Percentiles rank a stretch among this genome's conserved stretches.
Conservation (phyloP, 2,888 invertebrate species). For the Candidula unifasciata region DNA sequence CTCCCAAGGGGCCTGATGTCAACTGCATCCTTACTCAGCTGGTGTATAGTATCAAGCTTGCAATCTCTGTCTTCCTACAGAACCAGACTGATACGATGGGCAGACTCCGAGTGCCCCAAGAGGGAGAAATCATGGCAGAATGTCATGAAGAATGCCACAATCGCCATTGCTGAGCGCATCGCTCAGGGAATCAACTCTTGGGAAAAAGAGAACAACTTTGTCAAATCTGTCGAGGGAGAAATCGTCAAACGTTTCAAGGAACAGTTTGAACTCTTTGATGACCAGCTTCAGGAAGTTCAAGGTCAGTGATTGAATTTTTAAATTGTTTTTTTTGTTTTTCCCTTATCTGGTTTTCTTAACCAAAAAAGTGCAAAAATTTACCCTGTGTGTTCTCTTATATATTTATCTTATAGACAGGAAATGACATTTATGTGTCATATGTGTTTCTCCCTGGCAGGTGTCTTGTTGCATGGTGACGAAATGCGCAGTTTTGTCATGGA, state of each 20-base stretch:
- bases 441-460: slow-evolving; percentile 59
- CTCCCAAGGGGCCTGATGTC: no score
- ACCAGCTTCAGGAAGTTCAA: slow-evolving; percentile 70
- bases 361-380: no score
- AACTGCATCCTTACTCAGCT: no score
- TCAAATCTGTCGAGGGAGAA: slow-evolving; percentile 59
- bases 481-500: slow-evolving; percentile 45
- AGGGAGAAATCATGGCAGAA: slow-evolving; percentile 59
- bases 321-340: no score
- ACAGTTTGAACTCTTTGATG: slow-evolving; percentile 71
- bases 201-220: slow-evolving; percentile 64
- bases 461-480: slow-evolving; percentile 62
- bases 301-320: slow-evolving; percentile 58
- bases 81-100: slow-evolving; percentile 51
- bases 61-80: neutral
- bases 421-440: neutral
- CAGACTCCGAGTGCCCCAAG: slow-evolving; percentile 56
- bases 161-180: slow-evolving; percentile 62
- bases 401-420: neutral
- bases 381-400: neutral
- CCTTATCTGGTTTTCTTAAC: no score
- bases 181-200: slow-evolving; percentile 67
- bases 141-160: slow-evolving; percentile 57
- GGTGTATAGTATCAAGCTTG: no score
- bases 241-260: slow-evolving; percentile 67